Conservation (phyloP, 2,888 invertebrate genomes). For the Cylloceria caligata region DNA sequence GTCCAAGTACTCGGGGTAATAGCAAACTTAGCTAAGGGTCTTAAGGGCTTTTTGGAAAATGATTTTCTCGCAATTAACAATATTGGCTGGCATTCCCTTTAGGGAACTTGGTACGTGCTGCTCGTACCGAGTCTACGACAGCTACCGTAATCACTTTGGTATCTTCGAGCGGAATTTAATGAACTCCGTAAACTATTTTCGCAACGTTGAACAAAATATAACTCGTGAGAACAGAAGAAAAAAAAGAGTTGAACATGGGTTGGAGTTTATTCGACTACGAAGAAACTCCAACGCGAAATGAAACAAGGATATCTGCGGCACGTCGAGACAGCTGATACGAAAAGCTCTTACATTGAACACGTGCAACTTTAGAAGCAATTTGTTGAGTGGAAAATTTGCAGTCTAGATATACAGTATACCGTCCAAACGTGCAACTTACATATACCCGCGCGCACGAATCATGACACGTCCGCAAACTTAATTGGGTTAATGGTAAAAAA, state of each 20-base stretch:
- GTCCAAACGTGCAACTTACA: neutral
- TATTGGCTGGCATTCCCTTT: too few species aligned
- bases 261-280: conserved; percentile 27
- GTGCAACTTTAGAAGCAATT: conserved; percentile 49
- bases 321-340: conserved; percentile 49
- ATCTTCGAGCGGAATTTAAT: conserved; percentile 20
- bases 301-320: conserved; percentile 11
- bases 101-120: neutral
- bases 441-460: neutral
- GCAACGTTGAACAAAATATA: neutral
- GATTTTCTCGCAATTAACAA: neutral
- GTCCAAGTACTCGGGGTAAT: too few species aligned
- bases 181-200: conserved; percentile 15
- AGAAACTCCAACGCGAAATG: conserved; percentile 15
- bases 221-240: neutral
- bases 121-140: too few species aligned
- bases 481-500: conserved; percentile 48
- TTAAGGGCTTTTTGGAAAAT: neutral
- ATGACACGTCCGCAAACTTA: conserved; percentile 34
- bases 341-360: conserved; percentile 45
- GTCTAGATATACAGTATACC: conserved; percentile 6
- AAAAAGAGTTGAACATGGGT: neutral
- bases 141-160: neutral
- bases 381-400: conserved; percentile 53
- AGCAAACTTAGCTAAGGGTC: too few species aligned